Base-by-base conservation (phyloP, 2,888 invertebrate species). In the Tanytarsus gracilentus region DNA sequence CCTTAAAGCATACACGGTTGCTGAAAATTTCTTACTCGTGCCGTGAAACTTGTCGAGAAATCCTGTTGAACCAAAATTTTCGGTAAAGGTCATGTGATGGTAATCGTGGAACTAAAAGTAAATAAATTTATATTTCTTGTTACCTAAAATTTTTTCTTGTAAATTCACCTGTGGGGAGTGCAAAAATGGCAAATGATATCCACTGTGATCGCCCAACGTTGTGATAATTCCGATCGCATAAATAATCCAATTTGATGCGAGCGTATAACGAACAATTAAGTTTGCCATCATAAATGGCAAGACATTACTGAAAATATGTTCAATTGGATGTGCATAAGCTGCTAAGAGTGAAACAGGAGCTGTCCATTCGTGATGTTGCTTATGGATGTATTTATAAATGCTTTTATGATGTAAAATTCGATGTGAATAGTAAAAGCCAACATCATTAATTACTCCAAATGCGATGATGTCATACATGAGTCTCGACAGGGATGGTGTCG, bases 311-410 rank as follows among this genome's bases (percentile, higher is more conserved):
- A 53, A 29, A 25, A 61, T 21, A 11, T 61, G 51, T 36, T 61
- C 61, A 27, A 61, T 40, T 3, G 61, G 61, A 30, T 61, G 51
- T 9, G n/a, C n/a, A n/a, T n/a, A n/a, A n/a, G 44, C 53, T 30
- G 61, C 61, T 2, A 29, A 14, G 6, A 61, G 36, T 11, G 61
- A 36, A 9, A 53, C 16, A 18, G 61, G 61, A 1, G 61, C n/a
- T 11, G 61, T 61, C 27, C 51, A 61, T 23, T 61, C 61, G n/a
- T 61, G 61, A 30, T 61, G 61, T 14, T 53, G 36, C 50, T 61
- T 61, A 18, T 61, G 61, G 16, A 61, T 61, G 8, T 23, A 11
- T 36, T 61, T 52, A 23, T 61, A 61, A 7, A 61, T 23, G 21
- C 11, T 29, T 44, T 53, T 61, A 30, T 52, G 18, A 25, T 61